Evolutionary conservation across 2,797 vertebrate genomes (phyloP).

Genomic region (Oryzias dopingdopingensis): DNA sequence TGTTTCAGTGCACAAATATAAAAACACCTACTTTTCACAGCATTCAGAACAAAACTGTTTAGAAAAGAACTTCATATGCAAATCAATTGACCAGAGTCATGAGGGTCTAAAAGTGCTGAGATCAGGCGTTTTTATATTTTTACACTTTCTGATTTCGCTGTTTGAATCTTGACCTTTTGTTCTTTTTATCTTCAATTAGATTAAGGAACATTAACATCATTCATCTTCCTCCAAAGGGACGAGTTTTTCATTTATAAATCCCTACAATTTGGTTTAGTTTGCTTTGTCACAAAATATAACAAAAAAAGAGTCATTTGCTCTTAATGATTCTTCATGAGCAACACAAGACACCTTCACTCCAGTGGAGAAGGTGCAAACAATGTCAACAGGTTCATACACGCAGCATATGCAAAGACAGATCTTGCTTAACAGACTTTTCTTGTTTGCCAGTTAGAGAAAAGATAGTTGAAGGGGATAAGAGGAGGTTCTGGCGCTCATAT

Average conservation of each 20-base stretch:
- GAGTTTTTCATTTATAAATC: background rate
- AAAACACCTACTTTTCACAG: too few species aligned
- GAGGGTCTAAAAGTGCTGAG: too few species aligned
- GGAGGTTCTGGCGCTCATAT: background rate
- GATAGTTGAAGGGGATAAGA: background rate
- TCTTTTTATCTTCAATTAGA: too few species aligned
- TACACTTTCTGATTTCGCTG: too few species aligned
- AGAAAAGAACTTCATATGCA: background rate
- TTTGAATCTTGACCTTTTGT: too few species aligned
- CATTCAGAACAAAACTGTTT: background rate
- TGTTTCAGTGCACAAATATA: background rate
- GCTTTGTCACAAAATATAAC: conserved; percentile 26
- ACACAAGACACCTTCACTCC: conserved; percentile 7
- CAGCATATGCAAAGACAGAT: conserved; percentile 1
- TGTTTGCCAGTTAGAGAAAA: background rate
- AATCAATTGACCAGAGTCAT: too few species aligned
- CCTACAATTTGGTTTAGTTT: conserved; percentile 7
- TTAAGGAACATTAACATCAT: too few species aligned
- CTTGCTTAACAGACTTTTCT: background rate
- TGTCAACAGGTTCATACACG: conserved; percentile 10
- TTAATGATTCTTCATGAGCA: background rate
- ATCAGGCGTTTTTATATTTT: too few species aligned
- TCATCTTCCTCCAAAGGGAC: too few species aligned
- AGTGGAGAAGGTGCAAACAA: background rate
- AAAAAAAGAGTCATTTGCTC: background rate